Percentiles rank a stretch among this genome's conserved stretches.
Evolutionary conservation across 2,888 invertebrate genomes (phyloP).

Genomic region (Xestia ashworthii): DNA sequence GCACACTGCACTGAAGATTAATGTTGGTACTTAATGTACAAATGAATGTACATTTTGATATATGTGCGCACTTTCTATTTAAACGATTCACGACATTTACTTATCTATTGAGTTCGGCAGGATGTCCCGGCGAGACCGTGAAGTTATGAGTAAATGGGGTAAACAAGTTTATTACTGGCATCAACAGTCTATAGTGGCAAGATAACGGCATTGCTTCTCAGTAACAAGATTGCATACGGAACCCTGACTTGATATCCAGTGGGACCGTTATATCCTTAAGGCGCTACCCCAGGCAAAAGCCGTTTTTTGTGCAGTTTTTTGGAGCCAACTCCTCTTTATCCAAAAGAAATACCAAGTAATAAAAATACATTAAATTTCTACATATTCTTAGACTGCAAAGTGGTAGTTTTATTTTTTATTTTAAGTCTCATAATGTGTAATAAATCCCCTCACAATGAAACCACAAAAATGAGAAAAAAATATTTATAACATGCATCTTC

Average conservation of each 20-base stretch:
- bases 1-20: constrained; percentile 23
- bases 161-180: constrained; percentile 74
- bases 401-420: too few species aligned
- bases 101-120: constrained; percentile 47
- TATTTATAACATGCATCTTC: too few species aligned
- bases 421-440: too few species aligned
- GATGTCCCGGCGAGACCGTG: constrained; percentile 41
- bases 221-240: constrained; percentile 76
- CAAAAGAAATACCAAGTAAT: too few species aligned
- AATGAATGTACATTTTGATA: constrained; percentile 5
- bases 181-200: constrained; percentile 63
- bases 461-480: too few species aligned
- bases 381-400: too few species aligned
- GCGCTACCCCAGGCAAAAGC: too few species aligned
- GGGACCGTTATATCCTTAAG: constrained; percentile 82
- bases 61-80: constrained; percentile 31
- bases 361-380: too few species aligned
- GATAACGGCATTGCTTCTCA: constrained; percentile 76
- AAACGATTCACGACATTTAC: constrained; percentile 17
- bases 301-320: too few species aligned
- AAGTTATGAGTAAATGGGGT: constrained; percentile 71
- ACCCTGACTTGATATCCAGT: constrained; percentile 74
- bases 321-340: too few species aligned
- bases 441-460: too few species aligned
- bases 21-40: constrained; percentile 22